A percentile compares a stretch with the other conserved stretches of the same genome.
These are phyloP conservation scores for Epinephelus fuscoguttatus DNA, from an alignment of 2,113 vertebrate species.

Conservation along the genomic window DNA sequence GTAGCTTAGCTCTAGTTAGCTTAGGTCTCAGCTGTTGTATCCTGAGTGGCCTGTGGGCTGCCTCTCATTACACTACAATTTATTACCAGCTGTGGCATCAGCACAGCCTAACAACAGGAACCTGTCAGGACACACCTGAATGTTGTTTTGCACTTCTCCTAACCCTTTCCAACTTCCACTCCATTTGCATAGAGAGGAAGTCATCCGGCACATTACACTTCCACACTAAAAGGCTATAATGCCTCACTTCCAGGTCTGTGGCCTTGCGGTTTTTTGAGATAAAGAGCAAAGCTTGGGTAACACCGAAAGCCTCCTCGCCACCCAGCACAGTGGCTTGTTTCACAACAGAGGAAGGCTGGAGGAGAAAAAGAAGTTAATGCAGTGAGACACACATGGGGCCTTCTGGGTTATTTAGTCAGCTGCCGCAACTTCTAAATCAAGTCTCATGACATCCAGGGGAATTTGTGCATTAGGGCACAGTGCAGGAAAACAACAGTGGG, in stretches of 20 bases:
- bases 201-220: neutral
- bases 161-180: neutral
- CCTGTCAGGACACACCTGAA: neutral
- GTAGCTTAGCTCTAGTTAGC: neutral
- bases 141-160: neutral
- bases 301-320: slow-evolving; percentile 24
- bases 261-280: neutral
- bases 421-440: slow-evolving; percentile 51
- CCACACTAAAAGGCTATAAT: neutral
- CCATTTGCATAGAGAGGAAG: slow-evolving; percentile 8
- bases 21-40: slow-evolving; percentile 11
- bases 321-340: slow-evolving; percentile 36
- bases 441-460: slow-evolving; percentile 52
- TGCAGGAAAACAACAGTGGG: slow-evolving; percentile 39
- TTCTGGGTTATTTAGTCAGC: slow-evolving; percentile 65
- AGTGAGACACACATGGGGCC: slow-evolving; percentile 23
- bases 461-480: slow-evolving; percentile 54
- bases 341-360: slow-evolving; percentile 29
- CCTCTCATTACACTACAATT: neutral
- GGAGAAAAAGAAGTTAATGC: neutral
- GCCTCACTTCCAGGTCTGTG: slow-evolving; percentile 26
- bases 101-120: slow-evolving; percentile 20
- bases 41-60: neutral
- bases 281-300: slow-evolving; percentile 23
- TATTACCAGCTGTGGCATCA: slow-evolving; percentile 25